These are phyloP conservation scores for Ginglymostoma cirratum DNA, from an alignment of 2,113 vertebrate species.

Conservation along the genomic window DNA sequence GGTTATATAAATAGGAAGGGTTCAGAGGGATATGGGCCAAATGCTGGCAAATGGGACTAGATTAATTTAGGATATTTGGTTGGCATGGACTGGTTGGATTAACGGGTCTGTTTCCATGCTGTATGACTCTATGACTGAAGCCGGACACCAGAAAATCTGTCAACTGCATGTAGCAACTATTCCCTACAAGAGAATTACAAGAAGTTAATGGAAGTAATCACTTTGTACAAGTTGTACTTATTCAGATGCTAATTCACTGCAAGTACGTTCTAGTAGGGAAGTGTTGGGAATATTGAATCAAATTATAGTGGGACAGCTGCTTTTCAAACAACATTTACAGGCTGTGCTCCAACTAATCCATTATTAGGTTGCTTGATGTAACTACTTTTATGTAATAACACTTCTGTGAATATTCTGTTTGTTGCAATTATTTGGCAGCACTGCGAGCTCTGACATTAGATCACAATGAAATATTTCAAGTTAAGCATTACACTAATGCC, in stretches of 20 bases:
- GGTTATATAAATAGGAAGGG: too few relatives aligned
- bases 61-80: too few relatives aligned
- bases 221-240: not conserved
- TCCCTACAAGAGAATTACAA: not conserved
- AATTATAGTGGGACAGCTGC: not conserved
- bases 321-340: not conserved
- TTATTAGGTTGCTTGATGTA: not conserved
- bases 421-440: not conserved
- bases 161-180: not conserved
- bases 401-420: not conserved
- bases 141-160: not conserved
- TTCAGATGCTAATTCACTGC: not conserved
- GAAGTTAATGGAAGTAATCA: not conserved
- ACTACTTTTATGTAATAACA: not conserved
- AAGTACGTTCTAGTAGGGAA: not conserved
- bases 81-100: too few relatives aligned
- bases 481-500: not conserved
- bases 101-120: too few relatives aligned
- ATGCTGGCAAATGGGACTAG: too few relatives aligned
- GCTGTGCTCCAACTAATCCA: not conserved
- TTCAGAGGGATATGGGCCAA: too few relatives aligned
- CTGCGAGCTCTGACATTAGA: not conserved
- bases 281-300: not conserved
- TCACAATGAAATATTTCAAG: not conserved
- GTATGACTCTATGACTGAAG: not conserved